phyloP scores from a whole-genome alignment of 2,797 vertebrate species.

The Pyrocephalus nanus region DNA sequence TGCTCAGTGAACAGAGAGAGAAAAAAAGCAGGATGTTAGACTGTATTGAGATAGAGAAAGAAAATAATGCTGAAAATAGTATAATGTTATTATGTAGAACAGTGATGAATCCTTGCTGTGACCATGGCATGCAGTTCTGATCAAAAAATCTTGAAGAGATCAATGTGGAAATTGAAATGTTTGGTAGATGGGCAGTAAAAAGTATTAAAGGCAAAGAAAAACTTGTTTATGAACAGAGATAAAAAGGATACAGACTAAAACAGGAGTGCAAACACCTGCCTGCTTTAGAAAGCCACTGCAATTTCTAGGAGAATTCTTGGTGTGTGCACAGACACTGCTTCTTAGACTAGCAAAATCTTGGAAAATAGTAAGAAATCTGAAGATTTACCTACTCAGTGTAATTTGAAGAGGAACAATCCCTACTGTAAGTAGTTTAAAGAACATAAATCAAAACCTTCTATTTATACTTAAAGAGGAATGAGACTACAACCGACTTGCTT shows the following conservation, averaged over 20 bases:
- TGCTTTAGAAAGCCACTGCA: not conserved
- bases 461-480: not conserved
- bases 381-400: not conserved
- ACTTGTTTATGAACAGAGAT: not conserved
- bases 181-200: not conserved
- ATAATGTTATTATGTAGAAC: not conserved
- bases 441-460: not conserved
- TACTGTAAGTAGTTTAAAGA: not conserved
- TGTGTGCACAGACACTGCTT: not conserved
- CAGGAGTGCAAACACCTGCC: not conserved
- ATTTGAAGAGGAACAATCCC: not conserved
- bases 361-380: not conserved
- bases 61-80: conserved; percentile 11
- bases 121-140: not conserved
- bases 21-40: not conserved
- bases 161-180: not conserved
- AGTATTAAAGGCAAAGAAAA: not conserved
- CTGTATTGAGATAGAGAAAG: not conserved
- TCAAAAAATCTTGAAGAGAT: not conserved
- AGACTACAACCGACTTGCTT: not conserved
- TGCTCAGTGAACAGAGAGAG: not conserved
- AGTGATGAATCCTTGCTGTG: not conserved
- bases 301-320: not conserved
- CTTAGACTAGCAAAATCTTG: not conserved
- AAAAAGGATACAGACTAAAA: not conserved